These are phyloP conservation scores for Phrixothrix hirtus DNA, from an alignment of 2,888 invertebrate species.

Conservation along the genomic window DNA sequence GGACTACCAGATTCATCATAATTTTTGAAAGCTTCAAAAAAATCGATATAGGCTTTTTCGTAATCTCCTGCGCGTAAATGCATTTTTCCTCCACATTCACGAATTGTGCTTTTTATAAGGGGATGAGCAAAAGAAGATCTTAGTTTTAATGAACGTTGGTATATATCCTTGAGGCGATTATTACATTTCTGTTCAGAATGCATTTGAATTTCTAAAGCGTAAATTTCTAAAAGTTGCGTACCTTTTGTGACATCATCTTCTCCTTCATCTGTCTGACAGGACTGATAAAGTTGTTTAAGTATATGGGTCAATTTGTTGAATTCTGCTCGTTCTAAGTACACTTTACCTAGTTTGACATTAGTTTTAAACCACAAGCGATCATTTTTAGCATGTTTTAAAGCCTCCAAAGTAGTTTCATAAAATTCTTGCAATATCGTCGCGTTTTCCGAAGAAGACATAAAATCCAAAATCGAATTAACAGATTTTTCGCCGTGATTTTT, in stretches of 20 bases:
- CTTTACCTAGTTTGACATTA: conserved; percentile 95
- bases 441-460: conserved; percentile 97
- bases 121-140: conserved; percentile 99
- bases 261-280: conserved; percentile 94
- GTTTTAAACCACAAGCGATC: conserved; percentile 99
- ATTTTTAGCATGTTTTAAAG: conserved; percentile 95
- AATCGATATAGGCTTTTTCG: conserved; percentile 98
- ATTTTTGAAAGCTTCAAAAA: conserved; percentile 99
- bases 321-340: conserved; percentile 94
- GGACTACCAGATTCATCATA: conserved; percentile 99
- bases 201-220: conserved; percentile 99
- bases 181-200: conserved; percentile 99
- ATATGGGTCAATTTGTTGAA: conserved; percentile 91
- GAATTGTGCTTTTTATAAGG: conserved; percentile 97
- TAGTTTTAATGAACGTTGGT: conserved; percentile 96
- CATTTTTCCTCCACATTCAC: conserved; percentile 99
- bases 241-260: conserved; percentile 96
- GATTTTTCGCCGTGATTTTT: conserved; percentile 99
- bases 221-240: conserved; percentile 96
- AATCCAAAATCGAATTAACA: conserved; percentile 98
- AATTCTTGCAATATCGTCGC: conserved; percentile 83
- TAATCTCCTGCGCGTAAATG: conserved; percentile 97
- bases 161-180: conserved; percentile 92
- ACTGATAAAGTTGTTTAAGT: conserved; percentile 92
- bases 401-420: conserved; percentile 93